Base-by-base conservation (phyloP, 1,140 invertebrate genomes). In the Calliopsis andreniformis region DNA sequence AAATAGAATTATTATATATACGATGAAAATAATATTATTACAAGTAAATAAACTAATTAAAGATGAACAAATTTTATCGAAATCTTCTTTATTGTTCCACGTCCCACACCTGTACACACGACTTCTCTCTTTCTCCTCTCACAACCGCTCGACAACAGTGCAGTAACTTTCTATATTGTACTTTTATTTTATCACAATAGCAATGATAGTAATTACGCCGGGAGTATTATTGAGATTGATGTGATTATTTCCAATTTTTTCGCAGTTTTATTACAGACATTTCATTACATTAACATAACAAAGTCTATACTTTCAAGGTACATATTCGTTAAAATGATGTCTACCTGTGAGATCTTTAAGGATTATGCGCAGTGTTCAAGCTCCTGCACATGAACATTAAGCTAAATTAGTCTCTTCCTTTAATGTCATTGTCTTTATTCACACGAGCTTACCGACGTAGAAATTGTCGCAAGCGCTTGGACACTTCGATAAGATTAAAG, bases 271-370 rank as follows among this genome's bases (percentile, higher is more conserved):
- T 90, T 91, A 90, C 89, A 89, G 89, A 89, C 78, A 83, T 91
- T 90, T 90, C 86, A 89, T 89, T 90, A 90, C 85, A 80, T 90
- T 90, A 92, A 91, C 88, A 91, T 91, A 91, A 92, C 90, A 91
- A 91, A 91, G 86, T 91, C 87, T 91, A 91, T 92, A 92, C 88
- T 92, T 91, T 91, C 89, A 91, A 91, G 89, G 91, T 92, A 91
- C 89, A 91, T 87, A 88, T 89, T 91, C 88, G 83, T 89, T 90
- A 89, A 88, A 89, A 90, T 90, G 86, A 86, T 87, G 86, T 89
- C 86, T 90, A 90, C 85, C 88, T 89, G 86, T 92, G 89, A 89
- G 86, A 90, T 89, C 84, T 85, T 90, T 85, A 80, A 88, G 73
- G 56, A 87, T 89, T 89, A 86, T 89, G 80, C 87, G 86, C 83